A percentile compares a stretch with the other conserved stretches of the same genome.
Evolutionary conservation across 2,797 vertebrate species (phyloP).

Genomic region (Pygocentrus nattereri): DNA sequence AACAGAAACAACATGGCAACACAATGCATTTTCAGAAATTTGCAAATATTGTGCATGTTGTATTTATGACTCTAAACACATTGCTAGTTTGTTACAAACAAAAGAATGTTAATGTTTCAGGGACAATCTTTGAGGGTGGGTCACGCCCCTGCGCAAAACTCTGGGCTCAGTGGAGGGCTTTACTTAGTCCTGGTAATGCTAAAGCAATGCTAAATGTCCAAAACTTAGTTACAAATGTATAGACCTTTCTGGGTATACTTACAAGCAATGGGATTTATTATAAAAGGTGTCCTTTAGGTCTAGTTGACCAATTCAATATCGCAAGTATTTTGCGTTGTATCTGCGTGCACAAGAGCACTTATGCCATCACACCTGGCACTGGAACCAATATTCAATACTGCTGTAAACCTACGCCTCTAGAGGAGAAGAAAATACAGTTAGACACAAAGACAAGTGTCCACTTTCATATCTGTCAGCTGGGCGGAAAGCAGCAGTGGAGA

Average conservation of each 20-base stretch:
- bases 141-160: background rate
- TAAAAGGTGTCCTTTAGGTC: background rate
- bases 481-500: slow-evolving; percentile 7
- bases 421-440: slow-evolving; percentile 1
- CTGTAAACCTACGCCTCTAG: background rate
- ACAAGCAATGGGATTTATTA: background rate
- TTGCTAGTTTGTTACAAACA: background rate
- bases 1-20: background rate
- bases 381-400: background rate
- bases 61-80: background rate
- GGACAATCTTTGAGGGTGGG: background rate
- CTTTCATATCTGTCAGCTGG: slow-evolving; percentile 5
- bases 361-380: background rate
- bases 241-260: background rate
- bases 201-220: background rate
- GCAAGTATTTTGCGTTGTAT: background rate
- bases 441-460: background rate
- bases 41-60: background rate
- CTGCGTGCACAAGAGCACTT: background rate
- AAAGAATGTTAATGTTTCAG: background rate
- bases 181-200: background rate
- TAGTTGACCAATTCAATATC: background rate
- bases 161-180: background rate
- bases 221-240: background rate
- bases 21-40: background rate